Evolutionary conservation across 1,140 invertebrate species (phyloP), one percentile per base, ranked within the genome.

Genomic region (Alviniconcha marisindica): DNA sequence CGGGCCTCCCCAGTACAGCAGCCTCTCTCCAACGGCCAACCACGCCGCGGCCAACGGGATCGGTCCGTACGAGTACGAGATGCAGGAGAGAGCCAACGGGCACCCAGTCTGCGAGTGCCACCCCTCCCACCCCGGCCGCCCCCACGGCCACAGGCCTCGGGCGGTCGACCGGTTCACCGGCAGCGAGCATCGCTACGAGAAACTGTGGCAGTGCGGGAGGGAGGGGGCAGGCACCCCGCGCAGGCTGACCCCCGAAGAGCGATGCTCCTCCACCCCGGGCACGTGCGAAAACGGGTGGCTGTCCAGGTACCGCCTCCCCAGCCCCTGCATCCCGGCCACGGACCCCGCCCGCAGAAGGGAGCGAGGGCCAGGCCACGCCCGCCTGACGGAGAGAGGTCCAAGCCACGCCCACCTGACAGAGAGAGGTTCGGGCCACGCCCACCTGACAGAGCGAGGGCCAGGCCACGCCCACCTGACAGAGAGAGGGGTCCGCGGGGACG

Each of bases 301-400:
- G 78, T 38, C 78, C 78, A 60, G 56, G 38, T 80, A 80, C 40
- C 56, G 56, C 33, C 78, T 80, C 7, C 56, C 78, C 78, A 42
- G 77, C 60, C 54, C 77, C 54, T 28, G 56, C 56, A 36, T 80
- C 15, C 54, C 18, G 21, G n/a, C 56, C 36, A 24, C 78, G 18
- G 36, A 66, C 56, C 36, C 33, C 18, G 56, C 77, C 31, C 71
- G 42, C 36, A 74, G 71, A 44, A 42, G 71, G 0, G 71, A 74
- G 60, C 14, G 60, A 31, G 28, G 60, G 14, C 21, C 28, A 5
- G 28, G 60, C 10, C 28, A 15, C 38, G 10, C n/a, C 38, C 36
- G 40, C 38, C n/a, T 33, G 71, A 44, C 10, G 18, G 18, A 28
- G 44, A 24, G 10, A 10, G 77, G 48, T 0, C 31, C 63, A 5